These are phyloP conservation scores for Hybos culiciformis DNA, from an alignment of 2,888 invertebrate genomes.

Conservation along the genomic window DNA sequence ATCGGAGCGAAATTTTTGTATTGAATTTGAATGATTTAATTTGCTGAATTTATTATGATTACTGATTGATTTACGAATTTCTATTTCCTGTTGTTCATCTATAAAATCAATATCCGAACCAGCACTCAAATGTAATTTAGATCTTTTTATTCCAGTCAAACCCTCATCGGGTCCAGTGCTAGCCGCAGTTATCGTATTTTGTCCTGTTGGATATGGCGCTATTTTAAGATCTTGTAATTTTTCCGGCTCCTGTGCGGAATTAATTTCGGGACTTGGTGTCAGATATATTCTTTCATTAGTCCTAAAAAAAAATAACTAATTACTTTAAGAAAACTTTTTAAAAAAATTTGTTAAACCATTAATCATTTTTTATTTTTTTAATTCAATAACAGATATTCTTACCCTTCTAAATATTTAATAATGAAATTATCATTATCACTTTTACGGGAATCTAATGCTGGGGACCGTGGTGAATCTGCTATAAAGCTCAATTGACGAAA, in stretches of 20 bases:
- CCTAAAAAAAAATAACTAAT: neutral
- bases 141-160: conserved; percentile 55
- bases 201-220: conserved; percentile 38
- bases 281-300: conserved; percentile 33
- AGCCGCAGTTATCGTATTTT: conserved; percentile 50
- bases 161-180: conserved; percentile 75
- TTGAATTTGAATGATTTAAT: conserved; percentile 14
- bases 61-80: conserved; percentile 29
- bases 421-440: conserved; percentile 48
- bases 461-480: conserved; percentile 39
- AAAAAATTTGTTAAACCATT: no score
- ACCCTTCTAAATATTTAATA: conserved; percentile 57
- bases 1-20: conserved; percentile 18
- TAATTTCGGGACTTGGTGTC: conserved; percentile 35
- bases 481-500: conserved; percentile 57
- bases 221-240: conserved; percentile 52
- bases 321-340: neutral
- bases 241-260: conserved; percentile 56
- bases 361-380: no score
- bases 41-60: conserved; percentile 28
- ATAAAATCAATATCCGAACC: conserved; percentile 62
- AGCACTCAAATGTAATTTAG: conserved; percentile 49
- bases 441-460: conserved; percentile 23
- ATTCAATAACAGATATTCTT: conserved; percentile 24
- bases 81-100: conserved; percentile 40